Evolutionary conservation across 92 coral and sea anemone species (phyloP).

Genomic region (Zoanthus sociatus): DNA sequence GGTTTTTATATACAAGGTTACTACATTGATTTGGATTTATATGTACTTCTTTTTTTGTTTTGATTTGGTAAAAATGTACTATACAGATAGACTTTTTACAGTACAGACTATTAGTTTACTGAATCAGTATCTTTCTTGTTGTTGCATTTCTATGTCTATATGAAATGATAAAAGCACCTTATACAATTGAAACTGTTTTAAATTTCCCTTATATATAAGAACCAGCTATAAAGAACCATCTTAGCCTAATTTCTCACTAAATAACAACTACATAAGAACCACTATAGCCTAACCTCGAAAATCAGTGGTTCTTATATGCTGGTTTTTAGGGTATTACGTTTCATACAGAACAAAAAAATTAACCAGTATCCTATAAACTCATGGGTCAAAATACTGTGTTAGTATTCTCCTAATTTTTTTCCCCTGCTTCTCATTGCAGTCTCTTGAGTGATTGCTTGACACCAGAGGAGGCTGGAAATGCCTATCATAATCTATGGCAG

Average conservation of each 20-base stretch:
- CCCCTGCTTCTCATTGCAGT: conserved; percentile 1
- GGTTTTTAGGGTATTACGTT: neutral
- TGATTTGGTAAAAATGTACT: neutral
- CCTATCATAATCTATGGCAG: conserved; percentile 2
- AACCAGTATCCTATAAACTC: conserved; percentile 3
- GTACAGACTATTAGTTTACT: neutral
- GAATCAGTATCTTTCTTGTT: neutral
- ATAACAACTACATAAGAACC: neutral
- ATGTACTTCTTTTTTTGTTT: neutral
- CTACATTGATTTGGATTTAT: neutral
- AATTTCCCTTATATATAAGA: neutral
- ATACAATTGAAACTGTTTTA: neutral
- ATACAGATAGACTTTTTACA: neutral
- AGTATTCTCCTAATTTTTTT: neutral
- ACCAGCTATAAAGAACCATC: neutral
- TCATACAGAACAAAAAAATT: neutral
- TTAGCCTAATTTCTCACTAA: neutral
- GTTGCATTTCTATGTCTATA: neutral
- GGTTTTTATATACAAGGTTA: neutral
- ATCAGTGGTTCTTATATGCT: neutral
- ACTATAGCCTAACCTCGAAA: neutral
- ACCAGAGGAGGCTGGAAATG: conserved; percentile 1
- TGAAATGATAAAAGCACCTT: neutral
- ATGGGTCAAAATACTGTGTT: conserved; percentile 5
- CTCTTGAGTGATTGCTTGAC: neutral